Conservation (phyloP, 2,888 invertebrate genomes). For the Diaprepes abbreviatus region DNA sequence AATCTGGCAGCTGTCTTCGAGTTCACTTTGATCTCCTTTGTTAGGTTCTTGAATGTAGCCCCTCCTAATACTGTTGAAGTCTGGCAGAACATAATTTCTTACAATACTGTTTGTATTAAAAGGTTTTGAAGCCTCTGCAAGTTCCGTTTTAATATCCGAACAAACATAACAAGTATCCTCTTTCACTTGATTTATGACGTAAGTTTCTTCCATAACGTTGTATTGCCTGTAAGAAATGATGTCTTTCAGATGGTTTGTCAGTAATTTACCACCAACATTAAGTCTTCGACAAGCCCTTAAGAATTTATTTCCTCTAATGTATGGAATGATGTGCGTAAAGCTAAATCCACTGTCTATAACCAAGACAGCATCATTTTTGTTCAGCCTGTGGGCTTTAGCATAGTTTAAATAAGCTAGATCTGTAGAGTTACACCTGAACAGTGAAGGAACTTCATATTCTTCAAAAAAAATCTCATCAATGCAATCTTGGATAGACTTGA, state of each 20-base stretch:
- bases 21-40: constrained; percentile 54
- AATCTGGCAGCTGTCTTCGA: constrained; percentile 73
- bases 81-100: constrained; percentile 95
- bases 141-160: constrained; percentile 83
- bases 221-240: constrained; percentile 95
- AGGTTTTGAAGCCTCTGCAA: constrained; percentile 76
- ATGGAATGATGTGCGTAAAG: constrained; percentile 95
- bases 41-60: constrained; percentile 71
- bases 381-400: constrained; percentile 48
- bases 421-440: constrained; percentile 85
- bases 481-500: constrained; percentile 91
- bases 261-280: constrained; percentile 93
- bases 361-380: constrained; percentile 65
- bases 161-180: constrained; percentile 98
- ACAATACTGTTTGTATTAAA: constrained; percentile 79
- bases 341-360: constrained; percentile 97
- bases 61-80: constrained; percentile 90
- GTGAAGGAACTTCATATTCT: constrained; percentile 91
- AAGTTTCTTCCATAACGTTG: constrained; percentile 99
- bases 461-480: constrained; percentile 98
- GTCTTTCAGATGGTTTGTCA: constrained; percentile 98
- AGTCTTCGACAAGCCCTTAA: constrained; percentile 82
- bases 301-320: constrained; percentile 77
- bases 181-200: constrained; percentile 98
- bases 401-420: constrained; percentile 74